Base-by-base conservation (phyloP, 2,797 vertebrate species). In the Ceyx erithaca region DNA sequence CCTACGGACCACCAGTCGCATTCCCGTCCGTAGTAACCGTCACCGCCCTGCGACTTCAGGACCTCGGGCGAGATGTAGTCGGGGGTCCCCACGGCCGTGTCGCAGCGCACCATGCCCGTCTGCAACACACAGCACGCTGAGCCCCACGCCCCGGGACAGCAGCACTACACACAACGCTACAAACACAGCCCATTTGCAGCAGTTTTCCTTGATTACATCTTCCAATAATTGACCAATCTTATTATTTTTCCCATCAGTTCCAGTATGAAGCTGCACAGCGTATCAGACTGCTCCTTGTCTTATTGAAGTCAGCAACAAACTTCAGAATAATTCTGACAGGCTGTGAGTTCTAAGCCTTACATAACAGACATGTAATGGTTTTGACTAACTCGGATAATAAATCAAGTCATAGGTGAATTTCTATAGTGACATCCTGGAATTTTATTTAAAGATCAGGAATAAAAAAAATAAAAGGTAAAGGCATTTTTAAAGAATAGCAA, bases 1-100 rank as follows among this genome's bases (percentile, higher is more conserved):
- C 99, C 99, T 4, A 99, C 99, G 28, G 99, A 99, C 99, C 99
- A 99, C 99, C 99, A 99, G 97, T 99, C 99, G 62, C 99, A 99
- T 83, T 99, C 99, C 92, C 99, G 98, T 49, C 99, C 99, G 14
- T 99, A 99, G 72, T 98, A 99, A 18, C 99, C 99, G 37, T 99
- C 99, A 6, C 99, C 99, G 19, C 99, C 99, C 94, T 99, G 99
- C 1, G 99, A 99, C 67, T 99, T 99, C 85, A 99, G 95, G 76
- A 99, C 99, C 95, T 99, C 99, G 0, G 99, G 99, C 1, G 99
- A 99, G 96, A 99, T 99, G 97, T 99, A 99, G 97, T 99, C 99
- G 0, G 99, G 99, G 25, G 99, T 99, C 37, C 99, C 99, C 17
- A 99, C 99, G 2, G 99, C 99, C 2, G 99, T 99, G 69, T 99